phyloP scores from a whole-genome alignment of 2,797 vertebrate species.

The Protonibea diacanthus region DNA sequence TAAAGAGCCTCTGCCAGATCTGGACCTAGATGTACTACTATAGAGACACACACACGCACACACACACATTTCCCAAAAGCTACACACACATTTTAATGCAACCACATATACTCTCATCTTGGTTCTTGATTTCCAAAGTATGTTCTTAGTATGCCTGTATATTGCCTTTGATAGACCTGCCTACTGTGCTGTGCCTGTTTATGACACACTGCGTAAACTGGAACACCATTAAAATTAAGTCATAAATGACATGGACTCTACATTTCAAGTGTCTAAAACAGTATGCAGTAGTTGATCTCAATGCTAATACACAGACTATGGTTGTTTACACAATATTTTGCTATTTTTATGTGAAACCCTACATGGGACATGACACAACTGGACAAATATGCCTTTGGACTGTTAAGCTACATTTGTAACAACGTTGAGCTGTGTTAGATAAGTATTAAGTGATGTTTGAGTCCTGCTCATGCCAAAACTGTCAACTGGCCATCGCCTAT shows the following conservation, averaged over 20 bases:
- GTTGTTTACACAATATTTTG: background rate
- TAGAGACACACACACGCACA: constrained; percentile 53
- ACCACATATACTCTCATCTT: background rate
- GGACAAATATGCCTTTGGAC: constrained; percentile 25
- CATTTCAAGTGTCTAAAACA: constrained; percentile 7
- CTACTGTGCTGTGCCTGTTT: constrained; percentile 36
- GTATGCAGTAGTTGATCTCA: constrained; percentile 9
- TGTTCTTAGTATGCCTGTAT: constrained; percentile 26
- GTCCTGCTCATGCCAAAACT: constrained; percentile 23
- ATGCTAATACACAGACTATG: background rate
- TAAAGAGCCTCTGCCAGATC: constrained; percentile 84
- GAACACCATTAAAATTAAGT: constrained; percentile 2
- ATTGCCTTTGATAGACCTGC: constrained; percentile 21
- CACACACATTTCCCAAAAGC: background rate
- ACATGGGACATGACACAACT: constrained; percentile 12
- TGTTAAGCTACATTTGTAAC: constrained; percentile 20
- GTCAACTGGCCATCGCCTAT: background rate
- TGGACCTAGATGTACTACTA: constrained; percentile 78
- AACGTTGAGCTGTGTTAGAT: constrained; percentile 4
- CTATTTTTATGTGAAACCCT: background rate
- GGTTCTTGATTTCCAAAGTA: background rate
- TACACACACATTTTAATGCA: background rate
- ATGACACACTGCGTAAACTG: constrained; percentile 33
- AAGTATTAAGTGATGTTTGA: background rate
- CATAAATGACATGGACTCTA: background rate